These are phyloP conservation scores for Scartelaos histophorus DNA, from an alignment of 2,113 vertebrate species.

Conservation along the genomic window DNA sequence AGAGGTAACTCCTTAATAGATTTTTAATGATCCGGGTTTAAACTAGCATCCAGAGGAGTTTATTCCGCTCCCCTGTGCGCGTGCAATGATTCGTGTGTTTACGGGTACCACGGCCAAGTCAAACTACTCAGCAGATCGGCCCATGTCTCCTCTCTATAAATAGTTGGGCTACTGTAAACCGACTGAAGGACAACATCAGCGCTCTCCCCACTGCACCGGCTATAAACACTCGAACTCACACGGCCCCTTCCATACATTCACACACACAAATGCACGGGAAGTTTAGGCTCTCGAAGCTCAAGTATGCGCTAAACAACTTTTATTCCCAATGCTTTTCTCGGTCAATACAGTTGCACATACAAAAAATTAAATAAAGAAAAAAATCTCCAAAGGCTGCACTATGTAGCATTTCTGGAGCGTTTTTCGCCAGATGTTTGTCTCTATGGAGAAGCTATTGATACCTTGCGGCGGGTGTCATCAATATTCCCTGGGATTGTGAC, in stretches of 20 bases:
- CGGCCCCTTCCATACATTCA: conserved; percentile 13
- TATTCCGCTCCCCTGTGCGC: neutral
- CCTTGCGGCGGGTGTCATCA: too few species aligned
- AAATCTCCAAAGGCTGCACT: too few species aligned
- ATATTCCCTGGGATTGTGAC: too few species aligned
- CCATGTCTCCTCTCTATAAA: conserved; percentile 63
- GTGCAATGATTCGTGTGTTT: conserved; percentile 45
- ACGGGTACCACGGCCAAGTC: conserved; percentile 57
- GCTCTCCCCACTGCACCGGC: conserved; percentile 13
- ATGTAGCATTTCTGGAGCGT: too few species aligned
- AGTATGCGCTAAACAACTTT: neutral
- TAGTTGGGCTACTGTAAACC: conserved; percentile 62
- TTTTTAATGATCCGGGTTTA: neutral
- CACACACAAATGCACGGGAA: neutral
- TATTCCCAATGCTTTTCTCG: neutral
- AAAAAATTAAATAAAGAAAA: too few species aligned
- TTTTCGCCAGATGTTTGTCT: too few species aligned
- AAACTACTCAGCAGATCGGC: conserved; percentile 63
- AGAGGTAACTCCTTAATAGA: neutral
- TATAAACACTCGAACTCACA: conserved; percentile 39
- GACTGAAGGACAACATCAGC: conserved; percentile 45
- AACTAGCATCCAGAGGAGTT: neutral
- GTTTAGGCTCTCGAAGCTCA: neutral
- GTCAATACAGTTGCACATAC: neutral
- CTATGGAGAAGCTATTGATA: too few species aligned